A percentile compares a stretch with the other conserved stretches of the same genome.
These are phyloP conservation scores for Benthochromis sp. DNA, from an alignment of 2,113 vertebrate genomes.

Conservation along the genomic window DNA sequence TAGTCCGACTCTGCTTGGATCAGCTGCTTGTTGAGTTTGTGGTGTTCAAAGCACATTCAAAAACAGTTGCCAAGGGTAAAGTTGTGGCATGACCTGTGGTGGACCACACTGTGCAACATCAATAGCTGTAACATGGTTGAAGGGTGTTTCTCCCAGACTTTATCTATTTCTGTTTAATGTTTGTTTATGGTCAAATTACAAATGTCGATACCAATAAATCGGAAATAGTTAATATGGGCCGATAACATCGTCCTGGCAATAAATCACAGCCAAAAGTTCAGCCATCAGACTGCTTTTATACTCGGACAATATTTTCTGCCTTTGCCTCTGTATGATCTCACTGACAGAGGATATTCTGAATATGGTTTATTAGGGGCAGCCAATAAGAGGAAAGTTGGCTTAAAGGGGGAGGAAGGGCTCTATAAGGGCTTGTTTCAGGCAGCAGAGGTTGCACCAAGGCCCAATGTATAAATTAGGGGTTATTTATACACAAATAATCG, in stretches of 20 bases:
- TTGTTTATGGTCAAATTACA: neutral
- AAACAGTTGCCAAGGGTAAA: neutral
- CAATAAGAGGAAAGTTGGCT: neutral
- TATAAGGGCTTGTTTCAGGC: neutral
- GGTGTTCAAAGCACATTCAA: neutral
- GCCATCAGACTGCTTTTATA: neutral
- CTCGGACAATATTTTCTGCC: neutral
- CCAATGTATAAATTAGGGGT: neutral
- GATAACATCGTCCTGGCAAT: neutral
- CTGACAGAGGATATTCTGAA: neutral
- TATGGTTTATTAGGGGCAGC: neutral
- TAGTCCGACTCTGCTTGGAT: neutral
- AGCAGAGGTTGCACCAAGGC: neutral
- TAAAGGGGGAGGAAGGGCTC: neutral
- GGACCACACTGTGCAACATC: neutral
- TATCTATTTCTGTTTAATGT: neutral
- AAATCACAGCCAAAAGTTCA: neutral
- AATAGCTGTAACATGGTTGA: neutral
- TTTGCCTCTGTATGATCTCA: neutral
- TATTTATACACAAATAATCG: neutral
- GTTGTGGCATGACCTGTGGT: neutral
- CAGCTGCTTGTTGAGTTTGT: neutral
- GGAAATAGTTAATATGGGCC: fast-evolving
- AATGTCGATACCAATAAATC: neutral
- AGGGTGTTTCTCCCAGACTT: neutral